Evolutionary conservation across 2,797 vertebrate species (phyloP), one percentile per base, ranked within the genome.

Genomic region (Amphiprion clarkii): DNA sequence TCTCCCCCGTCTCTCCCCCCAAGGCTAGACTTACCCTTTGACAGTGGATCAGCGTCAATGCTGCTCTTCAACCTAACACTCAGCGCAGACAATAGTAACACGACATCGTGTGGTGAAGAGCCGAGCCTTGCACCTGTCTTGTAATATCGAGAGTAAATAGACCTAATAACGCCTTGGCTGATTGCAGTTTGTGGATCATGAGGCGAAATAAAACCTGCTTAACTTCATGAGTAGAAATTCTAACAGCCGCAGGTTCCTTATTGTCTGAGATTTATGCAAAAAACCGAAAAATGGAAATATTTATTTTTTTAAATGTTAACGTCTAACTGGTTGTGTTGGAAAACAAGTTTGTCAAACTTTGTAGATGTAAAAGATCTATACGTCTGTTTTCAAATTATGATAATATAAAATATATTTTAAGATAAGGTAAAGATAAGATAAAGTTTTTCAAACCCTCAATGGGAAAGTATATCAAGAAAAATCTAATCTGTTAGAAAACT

Each of bases 1-100:
- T 25, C 39, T 36, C 5, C 42, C 23, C 40, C 5, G 64, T 31
- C 44, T 16, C 51, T 2, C 74, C 5, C 74, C 85, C 78, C 48
- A 11, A 79, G 83, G 92, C 76, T 62, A 87, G 82, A 84, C 76
- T 88, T 89, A 78, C 79, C 85, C 86, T 92, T 91, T 92, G 91
- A 92, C 88, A 82, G 84, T 74, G 73, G 81, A 90, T 89, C 83
- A 81, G 77, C 27, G 11, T 62, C 83, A 78, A 83, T 77, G 76
- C 71, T 52, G 84, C 83, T 88, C 82, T 77, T 90, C 86, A 89
- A 33, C 59, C 51, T 48, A 66, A 86, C 89, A 87, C 90, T 81
- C 67, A 14, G 57, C 6, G 14, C 71, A 81, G 81, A 86, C 84
- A 83, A 76, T 63, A 62, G 82, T 73, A 84, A 87, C 61, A 62